Percentiles rank a stretch among this genome's conserved stretches.
These are phyloP conservation scores for Eudasyphora cyanicolor DNA, from an alignment of 2,888 invertebrate genomes.

Conservation along the genomic window DNA sequence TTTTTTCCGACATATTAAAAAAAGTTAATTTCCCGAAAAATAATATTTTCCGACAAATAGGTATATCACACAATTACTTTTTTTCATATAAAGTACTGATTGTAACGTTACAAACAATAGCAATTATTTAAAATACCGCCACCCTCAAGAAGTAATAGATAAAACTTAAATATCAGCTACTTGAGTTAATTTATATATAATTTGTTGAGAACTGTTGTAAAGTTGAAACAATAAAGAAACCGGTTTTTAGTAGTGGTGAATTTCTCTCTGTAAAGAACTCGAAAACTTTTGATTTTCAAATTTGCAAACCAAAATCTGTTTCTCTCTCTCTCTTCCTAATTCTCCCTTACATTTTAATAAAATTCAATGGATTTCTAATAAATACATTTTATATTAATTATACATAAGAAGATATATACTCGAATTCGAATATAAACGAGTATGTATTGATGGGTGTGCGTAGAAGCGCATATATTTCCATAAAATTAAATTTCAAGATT, in stretches of 20 bases:
- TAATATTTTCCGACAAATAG: too few relatives aligned
- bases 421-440: too few relatives aligned
- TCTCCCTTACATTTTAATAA: neutral
- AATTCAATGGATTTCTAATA: neutral
- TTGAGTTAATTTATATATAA: slow-evolving; percentile 15
- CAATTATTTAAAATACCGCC: neutral
- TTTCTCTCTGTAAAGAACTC: slow-evolving; percentile 26
- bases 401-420: neutral
- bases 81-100: too few relatives aligned
- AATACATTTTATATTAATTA: neutral
- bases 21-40: too few relatives aligned
- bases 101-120: neutral
- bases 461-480: neutral
- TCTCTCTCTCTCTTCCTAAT: neutral
- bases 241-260: slow-evolving; percentile 48
- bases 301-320: neutral
- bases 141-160: neutral
- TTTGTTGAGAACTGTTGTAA: neutral
- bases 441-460: too few relatives aligned
- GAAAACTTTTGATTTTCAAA: neutral
- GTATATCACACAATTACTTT: too few relatives aligned
- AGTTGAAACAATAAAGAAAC: slow-evolving; percentile 5
- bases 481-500: slow-evolving; percentile 19
- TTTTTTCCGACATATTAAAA: too few relatives aligned
- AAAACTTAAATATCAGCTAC: neutral